Percentiles rank a stretch among this genome's conserved stretches.
phyloP scores from a whole-genome alignment of 1,140 invertebrate species.

The Drosophila saltans region DNA sequence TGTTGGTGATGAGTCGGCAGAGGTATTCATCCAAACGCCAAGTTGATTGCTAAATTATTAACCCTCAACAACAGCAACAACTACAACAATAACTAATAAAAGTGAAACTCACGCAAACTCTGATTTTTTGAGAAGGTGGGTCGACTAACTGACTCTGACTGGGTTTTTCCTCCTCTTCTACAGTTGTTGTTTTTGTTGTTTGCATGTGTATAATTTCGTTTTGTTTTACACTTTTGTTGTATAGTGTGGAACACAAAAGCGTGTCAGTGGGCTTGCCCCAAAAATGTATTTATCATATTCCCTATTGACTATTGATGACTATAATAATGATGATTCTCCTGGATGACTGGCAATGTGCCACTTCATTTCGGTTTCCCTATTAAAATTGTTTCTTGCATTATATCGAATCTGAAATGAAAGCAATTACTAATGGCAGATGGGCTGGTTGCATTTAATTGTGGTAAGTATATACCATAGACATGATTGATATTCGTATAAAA shows the following conservation, averaged over 20 bases:
- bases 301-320: not conserved
- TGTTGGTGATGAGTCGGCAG: conserved; percentile 36
- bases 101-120: conserved; percentile 66
- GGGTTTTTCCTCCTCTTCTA: not conserved
- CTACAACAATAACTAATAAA: conserved; percentile 32
- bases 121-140: conserved; percentile 35
- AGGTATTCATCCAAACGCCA: not conserved
- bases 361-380: too few relatives aligned
- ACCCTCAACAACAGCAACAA: conserved; percentile 22
- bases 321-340: not conserved
- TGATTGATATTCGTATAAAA: too few relatives aligned
- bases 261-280: conserved; percentile 7
- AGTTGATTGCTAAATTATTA: conserved; percentile 65
- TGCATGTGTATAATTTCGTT: not conserved
- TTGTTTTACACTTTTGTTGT: not conserved
- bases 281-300: not conserved
- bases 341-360: not conserved
- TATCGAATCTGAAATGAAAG: too few relatives aligned
- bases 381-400: too few relatives aligned
- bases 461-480: not conserved
- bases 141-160: not conserved
- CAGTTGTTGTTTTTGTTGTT: not conserved
- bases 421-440: not conserved
- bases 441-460: conserved; percentile 1
- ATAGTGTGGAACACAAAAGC: conserved; percentile 3